phyloP scores from a whole-genome alignment of 2,113 vertebrate species.

The Lamprotornis superbus region DNA sequence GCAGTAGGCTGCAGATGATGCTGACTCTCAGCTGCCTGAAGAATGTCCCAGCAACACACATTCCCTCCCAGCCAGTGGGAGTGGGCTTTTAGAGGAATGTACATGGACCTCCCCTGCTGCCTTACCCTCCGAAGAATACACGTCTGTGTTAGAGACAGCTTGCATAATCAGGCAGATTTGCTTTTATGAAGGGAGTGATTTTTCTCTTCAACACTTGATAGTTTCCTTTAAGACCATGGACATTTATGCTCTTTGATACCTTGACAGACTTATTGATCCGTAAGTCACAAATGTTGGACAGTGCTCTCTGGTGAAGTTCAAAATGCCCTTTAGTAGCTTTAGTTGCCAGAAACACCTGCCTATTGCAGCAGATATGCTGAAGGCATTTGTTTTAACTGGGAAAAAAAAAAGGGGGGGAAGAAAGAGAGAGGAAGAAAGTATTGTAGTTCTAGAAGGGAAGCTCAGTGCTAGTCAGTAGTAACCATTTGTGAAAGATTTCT shows the following conservation, averaged over 20 bases:
- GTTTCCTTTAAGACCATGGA: neutral
- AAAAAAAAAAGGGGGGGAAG: neutral
- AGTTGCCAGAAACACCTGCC: neutral
- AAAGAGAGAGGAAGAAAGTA: neutral
- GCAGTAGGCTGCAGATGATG: neutral
- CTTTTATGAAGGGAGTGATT: neutral
- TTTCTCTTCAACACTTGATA: neutral
- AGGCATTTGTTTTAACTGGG: neutral
- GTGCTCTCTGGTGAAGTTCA: neutral
- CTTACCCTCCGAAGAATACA: neutral
- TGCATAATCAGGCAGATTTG: neutral
- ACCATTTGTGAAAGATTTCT: neutral
- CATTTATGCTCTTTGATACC: neutral
- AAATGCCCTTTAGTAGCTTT: neutral
- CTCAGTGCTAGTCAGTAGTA: neutral
- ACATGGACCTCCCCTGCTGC: neutral
- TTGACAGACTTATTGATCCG: neutral
- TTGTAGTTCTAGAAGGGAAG: neutral
- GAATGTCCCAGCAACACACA: slow-evolving; percentile 11
- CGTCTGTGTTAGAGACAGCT: neutral
- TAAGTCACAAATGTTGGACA: neutral
- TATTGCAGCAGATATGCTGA: neutral
- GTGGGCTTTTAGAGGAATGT: slow-evolving; percentile 40
- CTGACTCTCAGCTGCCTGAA: neutral
- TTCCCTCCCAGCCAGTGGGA: slow-evolving; percentile 1